Conservation (phyloP, 1,140 invertebrate genomes). For the Plutomurus gul region DNA sequence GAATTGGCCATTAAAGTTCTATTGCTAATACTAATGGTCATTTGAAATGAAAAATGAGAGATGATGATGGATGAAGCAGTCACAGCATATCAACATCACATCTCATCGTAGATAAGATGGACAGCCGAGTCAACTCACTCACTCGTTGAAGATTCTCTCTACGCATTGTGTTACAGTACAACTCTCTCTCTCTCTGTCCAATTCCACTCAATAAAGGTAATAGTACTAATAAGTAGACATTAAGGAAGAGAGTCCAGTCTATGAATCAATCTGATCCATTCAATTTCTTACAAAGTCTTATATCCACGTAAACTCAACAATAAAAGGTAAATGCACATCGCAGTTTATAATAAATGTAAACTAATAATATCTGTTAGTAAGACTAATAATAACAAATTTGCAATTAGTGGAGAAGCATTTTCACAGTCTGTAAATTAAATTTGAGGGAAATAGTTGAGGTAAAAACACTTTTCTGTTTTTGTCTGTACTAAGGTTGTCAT, state of each 20-base stretch:
- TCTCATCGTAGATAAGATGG: neutral
- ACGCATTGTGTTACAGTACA: neutral
- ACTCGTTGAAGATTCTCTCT: neutral
- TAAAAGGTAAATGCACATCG: too few relatives aligned
- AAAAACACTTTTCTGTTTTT: too few relatives aligned
- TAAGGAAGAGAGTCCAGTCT: neutral
- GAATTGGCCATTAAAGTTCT: neutral
- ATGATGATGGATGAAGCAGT: constrained; percentile 22
- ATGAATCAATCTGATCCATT: neutral
- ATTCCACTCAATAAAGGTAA: neutral
- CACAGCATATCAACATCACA: neutral
- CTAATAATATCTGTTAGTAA: too few relatives aligned
- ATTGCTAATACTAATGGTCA: neutral
- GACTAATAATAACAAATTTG: too few relatives aligned
- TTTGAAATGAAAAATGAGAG: constrained; percentile 4
- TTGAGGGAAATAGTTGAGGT: too few relatives aligned
- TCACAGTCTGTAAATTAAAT: too few relatives aligned
- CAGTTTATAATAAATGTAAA: too few relatives aligned
- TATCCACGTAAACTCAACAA: neutral
- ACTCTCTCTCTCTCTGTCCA: neutral
- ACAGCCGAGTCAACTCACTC: neutral
- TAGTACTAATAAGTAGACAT: neutral
- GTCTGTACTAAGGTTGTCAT: too few relatives aligned
- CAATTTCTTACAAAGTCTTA: neutral
- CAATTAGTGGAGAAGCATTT: too few relatives aligned